Base-by-base conservation (phyloP, 2,888 invertebrate genomes). In the Scaptodrosophila latifasciaeformis region DNA sequence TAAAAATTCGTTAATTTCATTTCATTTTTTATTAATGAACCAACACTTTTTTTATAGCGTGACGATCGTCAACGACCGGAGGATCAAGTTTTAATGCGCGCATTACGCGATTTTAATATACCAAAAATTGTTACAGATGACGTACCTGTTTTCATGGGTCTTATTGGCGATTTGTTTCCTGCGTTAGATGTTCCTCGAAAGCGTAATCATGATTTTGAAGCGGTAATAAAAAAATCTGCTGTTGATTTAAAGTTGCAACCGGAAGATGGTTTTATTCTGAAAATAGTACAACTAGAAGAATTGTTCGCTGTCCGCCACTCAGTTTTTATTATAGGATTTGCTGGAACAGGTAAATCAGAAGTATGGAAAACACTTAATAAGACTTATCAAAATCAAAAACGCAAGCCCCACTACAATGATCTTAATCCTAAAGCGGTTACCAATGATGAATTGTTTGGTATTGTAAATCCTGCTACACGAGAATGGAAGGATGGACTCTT, bases 351-450 rank as follows among this genome's bases (percentile, higher is more conserved):
- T 10, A 97, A 97, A 85, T 91, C 93, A 0, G 92, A 93, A 89
- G 94, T 97, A 0, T 97, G 97, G 96, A 95, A 94, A 83, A 95
- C 96, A 0, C 88, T 97, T 1, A 90, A 92, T 79, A 91, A 90
- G 74, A 96, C 96, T 0, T 96, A 97, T 84, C 85, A 88, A 46
- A 94, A 96, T 88, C 88, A 93, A 69, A 94, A 94, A 83, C 85
- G 89, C 52, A 96, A 94, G 82, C 97, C 97, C 0, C 87, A 91
- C 62, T 96, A 91, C 68, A 93, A 94, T 76, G 97, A 97, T 84
- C 88, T 97, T n/a, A 96, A 97, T 84, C 97, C 97, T 0, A 97
- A 97, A 85, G 96, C 96, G 9, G 97, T 97, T 4, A 96, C 97
- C 1, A 97, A 96, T 82, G 96, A 97, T 82, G 97, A 97, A 84